Conservation (phyloP, 2,888 invertebrate species). For the Calephelis perditalis region DNA sequence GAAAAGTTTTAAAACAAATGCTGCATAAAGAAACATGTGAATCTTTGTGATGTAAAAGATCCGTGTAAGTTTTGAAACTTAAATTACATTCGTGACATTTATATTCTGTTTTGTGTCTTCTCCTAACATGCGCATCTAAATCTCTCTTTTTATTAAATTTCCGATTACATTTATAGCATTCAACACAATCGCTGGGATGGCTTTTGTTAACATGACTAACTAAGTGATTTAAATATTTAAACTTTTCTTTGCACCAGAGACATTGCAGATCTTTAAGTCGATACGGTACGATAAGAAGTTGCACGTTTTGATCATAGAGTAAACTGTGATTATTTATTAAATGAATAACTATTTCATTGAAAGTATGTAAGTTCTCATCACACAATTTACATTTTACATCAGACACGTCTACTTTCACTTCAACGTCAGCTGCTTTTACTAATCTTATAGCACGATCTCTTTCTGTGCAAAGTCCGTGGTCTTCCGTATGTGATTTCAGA, state of each 20-base stretch:
- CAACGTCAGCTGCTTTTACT: conserved; percentile 50
- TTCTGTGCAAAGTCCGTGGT: conserved; percentile 47
- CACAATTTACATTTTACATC: conserved; percentile 55
- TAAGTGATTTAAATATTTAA: conserved; percentile 49
- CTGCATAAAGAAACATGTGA: conserved; percentile 48
- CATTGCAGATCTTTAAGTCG: conserved; percentile 49
- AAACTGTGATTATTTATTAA: conserved; percentile 49
- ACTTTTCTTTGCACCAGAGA: conserved; percentile 47
- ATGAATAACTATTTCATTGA: conserved; percentile 51
- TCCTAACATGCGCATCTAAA: conserved; percentile 47
- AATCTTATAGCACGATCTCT: conserved; percentile 46
- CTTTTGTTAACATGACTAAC: conserved; percentile 48
- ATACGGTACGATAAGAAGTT: conserved; percentile 49
- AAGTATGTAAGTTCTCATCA: conserved; percentile 41
- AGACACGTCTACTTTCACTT: conserved; percentile 59
- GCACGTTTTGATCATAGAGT: conserved; percentile 47
- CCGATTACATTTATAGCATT: conserved; percentile 52
- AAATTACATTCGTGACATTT: conserved; percentile 38
- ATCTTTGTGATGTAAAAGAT: conserved; percentile 43
- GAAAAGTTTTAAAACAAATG: conserved; percentile 47
- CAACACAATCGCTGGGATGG: conserved; percentile 51
- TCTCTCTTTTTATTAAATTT: conserved; percentile 55
- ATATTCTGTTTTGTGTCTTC: conserved; percentile 38
- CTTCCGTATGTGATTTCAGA: conserved; percentile 54
- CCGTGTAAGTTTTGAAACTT: conserved; percentile 37